Base-by-base conservation (phyloP, 2,113 vertebrate genomes). In the Bos javanicus region DNA sequence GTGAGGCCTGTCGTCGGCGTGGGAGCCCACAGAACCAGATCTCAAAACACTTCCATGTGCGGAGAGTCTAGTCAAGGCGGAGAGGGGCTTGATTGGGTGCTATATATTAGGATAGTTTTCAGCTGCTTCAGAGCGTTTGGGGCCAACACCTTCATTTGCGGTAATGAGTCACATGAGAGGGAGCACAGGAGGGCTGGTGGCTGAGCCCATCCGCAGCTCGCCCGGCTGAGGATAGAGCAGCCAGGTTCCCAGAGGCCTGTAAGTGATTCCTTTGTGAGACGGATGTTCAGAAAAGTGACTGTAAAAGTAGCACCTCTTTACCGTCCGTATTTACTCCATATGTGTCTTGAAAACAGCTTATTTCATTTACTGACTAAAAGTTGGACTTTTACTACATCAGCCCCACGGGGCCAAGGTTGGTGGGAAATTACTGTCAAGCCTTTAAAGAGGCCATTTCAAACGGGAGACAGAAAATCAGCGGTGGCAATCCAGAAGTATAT, bases 291-390 rank as follows among this genome's bases (percentile, higher is more conserved):
- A 78, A 97, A 95, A 97, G 87, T 74, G 95, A 78, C 95, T 95
- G 64, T 98, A 98, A 98, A 98, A 95, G 57, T 98, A 91, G 93
- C 98, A 98, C 98, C 98, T 98, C 95, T 97, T 95, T 56, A 96
- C 92, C 54, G 9, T 85, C 95, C 96, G 57, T 80, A 97, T 97
- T 97, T 91, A 97, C 94, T 97, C 98, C 98, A 98, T 94, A 97
- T 98, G 98, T 97, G 96, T 84, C 94, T 96, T 90, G 54, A 78
- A 97, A 97, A 92, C 56, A 48, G 33, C 92, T 90, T 86, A 56
- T 92, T 97, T 96, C 94, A 90, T 94, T 96, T 97, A 93, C 93
- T 90, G 80, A 91, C 89, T 80, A 91, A 86, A 91, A 94, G 85
- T 88, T 83, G 89, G 71, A 15, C 46, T 97, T 97, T 98, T 95